Percentiles rank a stretch among this genome's conserved stretches.
phyloP scores from a whole-genome alignment of 2,113 vertebrate species.

The Pholis gunnellus region DNA sequence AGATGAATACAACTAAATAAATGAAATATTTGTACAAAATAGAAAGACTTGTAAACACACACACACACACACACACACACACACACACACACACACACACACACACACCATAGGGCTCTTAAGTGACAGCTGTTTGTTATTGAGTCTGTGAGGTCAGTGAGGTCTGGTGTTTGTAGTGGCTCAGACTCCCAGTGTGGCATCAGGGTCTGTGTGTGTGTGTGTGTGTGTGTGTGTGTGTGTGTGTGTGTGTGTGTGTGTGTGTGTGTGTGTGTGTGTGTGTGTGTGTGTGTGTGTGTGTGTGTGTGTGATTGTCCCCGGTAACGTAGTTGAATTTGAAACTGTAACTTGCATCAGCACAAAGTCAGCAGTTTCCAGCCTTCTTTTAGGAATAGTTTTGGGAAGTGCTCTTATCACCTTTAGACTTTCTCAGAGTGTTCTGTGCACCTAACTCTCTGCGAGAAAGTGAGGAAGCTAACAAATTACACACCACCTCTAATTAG shows the following conservation, averaged over 20 bases:
- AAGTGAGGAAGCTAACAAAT: not conserved
- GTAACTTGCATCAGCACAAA: not conserved
- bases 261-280: constrained; percentile 20
- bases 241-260: constrained; percentile 11
- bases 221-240: constrained; percentile 21
- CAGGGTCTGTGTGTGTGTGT: constrained; percentile 8
- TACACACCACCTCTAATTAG: not conserved
- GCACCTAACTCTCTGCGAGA: not conserved
- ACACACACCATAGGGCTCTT: constrained; percentile 13
- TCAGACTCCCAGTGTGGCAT: constrained; percentile 37
- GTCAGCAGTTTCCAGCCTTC: not conserved
- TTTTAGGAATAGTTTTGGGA: not conserved
- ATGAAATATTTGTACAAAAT: no score
- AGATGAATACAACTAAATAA: no score
- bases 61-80: constrained; percentile 32
- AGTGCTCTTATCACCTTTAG: not conserved
- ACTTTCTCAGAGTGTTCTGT: no score
- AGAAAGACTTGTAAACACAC: no score
- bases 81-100: not conserved
- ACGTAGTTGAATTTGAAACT: not conserved
- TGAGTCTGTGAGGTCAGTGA: constrained; percentile 49
- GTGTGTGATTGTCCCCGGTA: constrained; percentile 1
- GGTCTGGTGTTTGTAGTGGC: constrained; percentile 44
- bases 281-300: constrained; percentile 11
- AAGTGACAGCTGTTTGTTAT: constrained; percentile 70